Percentiles rank a stretch among this genome's conserved stretches.
phyloP scores from a whole-genome alignment of 2,888 invertebrate genomes.

The Alsophila aescularia region DNA sequence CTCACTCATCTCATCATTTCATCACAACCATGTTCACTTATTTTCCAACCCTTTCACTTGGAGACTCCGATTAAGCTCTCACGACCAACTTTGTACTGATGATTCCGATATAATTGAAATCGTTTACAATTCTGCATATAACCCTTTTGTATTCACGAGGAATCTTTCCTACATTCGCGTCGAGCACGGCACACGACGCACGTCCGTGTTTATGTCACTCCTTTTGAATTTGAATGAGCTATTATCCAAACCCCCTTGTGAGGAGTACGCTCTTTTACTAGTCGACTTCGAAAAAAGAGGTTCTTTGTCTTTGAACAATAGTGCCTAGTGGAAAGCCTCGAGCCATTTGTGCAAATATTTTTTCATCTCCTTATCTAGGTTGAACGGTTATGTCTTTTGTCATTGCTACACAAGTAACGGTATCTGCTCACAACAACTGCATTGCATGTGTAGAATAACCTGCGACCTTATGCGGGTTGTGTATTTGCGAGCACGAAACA shows the following conservation, averaged over 20 bases:
- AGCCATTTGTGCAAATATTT: slow-evolving; percentile 24
- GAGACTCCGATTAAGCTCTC: slow-evolving; percentile 39
- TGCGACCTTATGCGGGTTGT: slow-evolving; percentile 49
- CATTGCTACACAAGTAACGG: slow-evolving; percentile 21
- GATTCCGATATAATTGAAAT: slow-evolving; percentile 44
- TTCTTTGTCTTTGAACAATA: slow-evolving; percentile 25
- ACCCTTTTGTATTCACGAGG: slow-evolving; percentile 60
- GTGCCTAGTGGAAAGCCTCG: slow-evolving; percentile 16
- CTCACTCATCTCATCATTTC: slow-evolving; percentile 6
- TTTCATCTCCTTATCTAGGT: slow-evolving; percentile 22
- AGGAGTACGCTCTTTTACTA: slow-evolving; percentile 13
- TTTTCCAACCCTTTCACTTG: slow-evolving; percentile 41
- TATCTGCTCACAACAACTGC: slow-evolving; percentile 28
- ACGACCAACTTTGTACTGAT: slow-evolving; percentile 36
- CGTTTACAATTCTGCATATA: slow-evolving; percentile 45
- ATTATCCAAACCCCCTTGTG: slow-evolving; percentile 33
- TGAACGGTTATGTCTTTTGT: slow-evolving; percentile 20
- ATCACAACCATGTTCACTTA: no score
- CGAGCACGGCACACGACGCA: slow-evolving; percentile 76
- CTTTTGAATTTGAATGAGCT: slow-evolving; percentile 56
- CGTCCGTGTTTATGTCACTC: slow-evolving; percentile 62
- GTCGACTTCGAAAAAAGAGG: no score
- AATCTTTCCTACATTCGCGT: slow-evolving; percentile 57
- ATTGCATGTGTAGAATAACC: slow-evolving; percentile 46
- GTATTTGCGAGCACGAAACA: slow-evolving; percentile 52